Base-by-base conservation (phyloP, 1,140 invertebrate species). In the Phenacoccus solenopsis region DNA sequence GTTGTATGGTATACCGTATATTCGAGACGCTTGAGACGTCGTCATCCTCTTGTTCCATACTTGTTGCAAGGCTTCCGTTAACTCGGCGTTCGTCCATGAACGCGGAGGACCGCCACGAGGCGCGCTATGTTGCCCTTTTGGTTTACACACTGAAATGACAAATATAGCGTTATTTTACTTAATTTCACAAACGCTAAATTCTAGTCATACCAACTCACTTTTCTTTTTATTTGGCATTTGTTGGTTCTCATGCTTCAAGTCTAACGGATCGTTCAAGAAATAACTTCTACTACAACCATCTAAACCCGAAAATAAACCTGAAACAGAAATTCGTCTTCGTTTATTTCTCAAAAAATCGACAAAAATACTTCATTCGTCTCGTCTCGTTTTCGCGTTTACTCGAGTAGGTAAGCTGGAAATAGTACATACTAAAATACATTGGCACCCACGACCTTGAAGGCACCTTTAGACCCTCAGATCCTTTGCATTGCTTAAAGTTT, bases 41-140 rank as follows among this genome's bases (percentile, higher is more conserved):
- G 91, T 94, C 90, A 94, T 93, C 76, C 92, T 93, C 76, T 93
- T 93, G 78, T 93, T 93, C 91, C 91, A 94, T 0, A 94, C 91
- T 77, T 93, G 90, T 75, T 92, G 90, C 16, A 94, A 81, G 0
- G 91, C 91, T 78, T 93, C 88, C 13, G 91, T 93, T 12, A 94
- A 82, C 75, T 94, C 91, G 0, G 88, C 88, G 79, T 94, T 94
- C 20, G 90, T 93, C 91, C 91, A 94, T 0, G 90, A 92, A 22
- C 91, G 81, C 0, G 91, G 91, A 0, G 91, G 91, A 0, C 91
- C 91, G 9, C 91, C 91, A 35, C 91, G 80, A 4, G 91, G 91
- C 1, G 91, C 91, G 74, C 89, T 91, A 81, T 93, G 91, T 75
- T 94, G 91, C 7, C 90, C 91, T 76, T 91, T 93, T 38, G 90